Evolutionary conservation across 2,113 vertebrate species (phyloP).

Genomic region (Myrmecobius fasciatus): DNA sequence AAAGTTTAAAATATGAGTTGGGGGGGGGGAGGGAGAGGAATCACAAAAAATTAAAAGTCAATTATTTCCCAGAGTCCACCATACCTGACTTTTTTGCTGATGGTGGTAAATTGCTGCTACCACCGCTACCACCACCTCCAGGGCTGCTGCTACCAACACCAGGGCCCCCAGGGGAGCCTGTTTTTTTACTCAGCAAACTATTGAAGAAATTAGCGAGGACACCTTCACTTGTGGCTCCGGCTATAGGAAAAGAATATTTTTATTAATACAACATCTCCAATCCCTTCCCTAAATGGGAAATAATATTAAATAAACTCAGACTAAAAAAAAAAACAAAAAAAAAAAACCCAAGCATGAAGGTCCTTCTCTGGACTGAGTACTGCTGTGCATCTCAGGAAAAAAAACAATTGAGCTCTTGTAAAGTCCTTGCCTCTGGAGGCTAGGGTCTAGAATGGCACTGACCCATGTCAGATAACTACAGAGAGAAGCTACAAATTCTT

Average conservation of each 20-base stretch:
- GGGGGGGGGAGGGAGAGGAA: neutral
- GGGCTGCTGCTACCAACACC: constrained; percentile 86
- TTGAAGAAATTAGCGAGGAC: constrained; percentile 99
- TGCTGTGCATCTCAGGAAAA: neutral
- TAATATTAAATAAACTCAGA: constrained; percentile 27
- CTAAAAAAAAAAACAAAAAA: neutral
- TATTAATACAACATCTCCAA: constrained; percentile 13
- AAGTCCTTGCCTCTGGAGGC: neutral
- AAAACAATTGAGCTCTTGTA: neutral
- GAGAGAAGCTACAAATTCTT: neutral
- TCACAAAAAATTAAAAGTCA: neutral
- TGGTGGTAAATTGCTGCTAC: constrained; percentile 90
- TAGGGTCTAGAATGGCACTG: neutral
- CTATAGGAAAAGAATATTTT: constrained; percentile 70
- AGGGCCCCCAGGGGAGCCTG: constrained; percentile 92
- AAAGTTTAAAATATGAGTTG: neutral
- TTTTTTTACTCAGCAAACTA: constrained; percentile 98
- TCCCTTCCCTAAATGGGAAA: constrained; percentile 14
- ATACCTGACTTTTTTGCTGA: constrained; percentile 97
- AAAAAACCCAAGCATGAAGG: neutral
- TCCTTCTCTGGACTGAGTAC: neutral
- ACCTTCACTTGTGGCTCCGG: constrained; percentile 98
- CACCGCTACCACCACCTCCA: constrained; percentile 83
- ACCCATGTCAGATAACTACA: neutral
- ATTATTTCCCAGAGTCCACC: neutral